These are phyloP conservation scores for Acromyrmex charruanus DNA, from an alignment of 1,140 invertebrate species.

Conservation along the genomic window DNA sequence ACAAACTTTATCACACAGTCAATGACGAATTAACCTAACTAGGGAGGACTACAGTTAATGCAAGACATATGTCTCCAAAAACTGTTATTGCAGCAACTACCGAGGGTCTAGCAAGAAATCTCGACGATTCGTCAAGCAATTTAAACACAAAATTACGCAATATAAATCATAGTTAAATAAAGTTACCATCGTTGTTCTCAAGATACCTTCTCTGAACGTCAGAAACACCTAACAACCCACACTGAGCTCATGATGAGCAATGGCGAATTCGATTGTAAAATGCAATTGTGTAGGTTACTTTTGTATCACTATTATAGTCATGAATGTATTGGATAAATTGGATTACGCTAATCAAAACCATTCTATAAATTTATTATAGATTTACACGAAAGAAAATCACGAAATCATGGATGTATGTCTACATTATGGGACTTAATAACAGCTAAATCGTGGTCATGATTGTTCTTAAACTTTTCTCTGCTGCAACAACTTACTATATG, in stretches of 20 bases:
- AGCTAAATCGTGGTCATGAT: too few relatives aligned
- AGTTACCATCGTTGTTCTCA: not conserved
- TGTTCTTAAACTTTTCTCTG: too few relatives aligned
- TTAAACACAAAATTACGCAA: not conserved
- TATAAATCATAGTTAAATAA: not conserved
- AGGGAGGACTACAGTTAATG: not conserved
- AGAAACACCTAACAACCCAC: slow-evolving; percentile 3
- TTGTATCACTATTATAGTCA: too few relatives aligned
- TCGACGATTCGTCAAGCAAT: not conserved
- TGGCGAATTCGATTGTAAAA: not conserved
- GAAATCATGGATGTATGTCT: too few relatives aligned
- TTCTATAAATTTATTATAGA: too few relatives aligned
- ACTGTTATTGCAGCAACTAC: not conserved
- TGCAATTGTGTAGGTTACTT: too few relatives aligned
- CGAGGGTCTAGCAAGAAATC: not conserved
- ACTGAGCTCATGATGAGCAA: slow-evolving; percentile 47
- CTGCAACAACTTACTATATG: too few relatives aligned
- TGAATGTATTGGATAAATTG: too few relatives aligned
- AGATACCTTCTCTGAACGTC: slow-evolving; percentile 42
- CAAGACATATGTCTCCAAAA: not conserved
- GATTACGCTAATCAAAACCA: too few relatives aligned
- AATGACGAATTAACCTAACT: slow-evolving; percentile 47
- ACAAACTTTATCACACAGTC: slow-evolving; percentile 27
- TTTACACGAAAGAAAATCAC: too few relatives aligned
- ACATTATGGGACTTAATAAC: too few relatives aligned